Conservation (phyloP, 2,888 invertebrate genomes). For the Microctonus aethiopoides region DNA sequence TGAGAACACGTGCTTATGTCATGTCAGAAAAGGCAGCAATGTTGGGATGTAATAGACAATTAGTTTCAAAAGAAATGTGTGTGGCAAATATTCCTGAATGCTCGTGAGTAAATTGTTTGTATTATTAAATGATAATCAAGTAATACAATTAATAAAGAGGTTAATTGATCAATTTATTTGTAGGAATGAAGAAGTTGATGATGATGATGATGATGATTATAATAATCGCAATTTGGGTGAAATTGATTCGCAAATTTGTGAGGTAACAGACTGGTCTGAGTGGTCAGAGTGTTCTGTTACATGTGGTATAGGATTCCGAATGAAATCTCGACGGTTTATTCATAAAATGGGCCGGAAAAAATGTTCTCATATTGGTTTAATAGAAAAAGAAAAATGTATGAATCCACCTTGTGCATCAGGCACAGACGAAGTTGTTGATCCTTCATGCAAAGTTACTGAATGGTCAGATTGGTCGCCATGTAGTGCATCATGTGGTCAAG, state of each 20-base stretch:
- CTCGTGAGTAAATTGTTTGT: conserved; percentile 70
- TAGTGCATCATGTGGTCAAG: conserved; percentile 88
- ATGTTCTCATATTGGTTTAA: conserved; percentile 80
- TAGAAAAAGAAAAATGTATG: conserved; percentile 86
- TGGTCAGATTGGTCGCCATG: conserved; percentile 96
- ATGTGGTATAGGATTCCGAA: conserved; percentile 83
- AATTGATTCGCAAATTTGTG: conserved; percentile 71
- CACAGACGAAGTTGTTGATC: conserved; percentile 71
- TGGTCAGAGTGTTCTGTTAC: conserved; percentile 91
- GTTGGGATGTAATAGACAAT: conserved; percentile 74
- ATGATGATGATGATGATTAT: conserved; percentile 62
- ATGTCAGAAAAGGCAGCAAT: conserved; percentile 79
- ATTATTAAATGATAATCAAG: conserved; percentile 1
- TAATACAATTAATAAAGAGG: no score
- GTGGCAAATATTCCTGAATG: conserved; percentile 81
- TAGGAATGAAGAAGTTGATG: conserved; percentile 57
- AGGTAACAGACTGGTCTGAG: conserved; percentile 78
- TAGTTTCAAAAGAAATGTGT: conserved; percentile 90
- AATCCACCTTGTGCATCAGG: conserved; percentile 74
- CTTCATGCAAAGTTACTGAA: conserved; percentile 79
- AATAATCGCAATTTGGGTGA: conserved; percentile 46
- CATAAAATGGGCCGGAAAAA: conserved; percentile 83
- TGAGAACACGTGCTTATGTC: conserved; percentile 70
- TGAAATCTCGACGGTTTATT: conserved; percentile 76
- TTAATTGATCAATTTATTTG: conserved; percentile 5